A percentile compares a stretch with the other conserved stretches of the same genome.
Conservation (phyloP, 2,888 invertebrate genomes). For the Diachrysia chrysitis region DNA sequence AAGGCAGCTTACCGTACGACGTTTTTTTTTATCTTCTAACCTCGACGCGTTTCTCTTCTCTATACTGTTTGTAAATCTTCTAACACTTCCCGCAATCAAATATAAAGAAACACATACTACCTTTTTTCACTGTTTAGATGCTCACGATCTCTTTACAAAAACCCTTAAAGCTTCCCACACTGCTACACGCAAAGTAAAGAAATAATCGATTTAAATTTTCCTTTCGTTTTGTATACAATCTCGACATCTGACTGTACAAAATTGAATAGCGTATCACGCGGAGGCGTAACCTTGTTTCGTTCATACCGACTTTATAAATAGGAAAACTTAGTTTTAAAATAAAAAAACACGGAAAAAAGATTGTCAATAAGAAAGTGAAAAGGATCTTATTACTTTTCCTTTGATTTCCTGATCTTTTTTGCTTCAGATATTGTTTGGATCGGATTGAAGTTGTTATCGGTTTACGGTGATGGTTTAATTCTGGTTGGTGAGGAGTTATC, state of each 20-base stretch:
- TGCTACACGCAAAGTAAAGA: background rate
- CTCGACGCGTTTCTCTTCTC: too few species aligned
- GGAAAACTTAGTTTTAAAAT: constrained; percentile 7
- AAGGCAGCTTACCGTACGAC: too few species aligned
- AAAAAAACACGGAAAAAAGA: constrained; percentile 14
- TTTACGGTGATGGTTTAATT: background rate
- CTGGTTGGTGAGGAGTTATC: too few species aligned
- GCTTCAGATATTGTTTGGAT: background rate
- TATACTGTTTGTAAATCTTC: too few species aligned
- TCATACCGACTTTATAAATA: constrained; percentile 15
- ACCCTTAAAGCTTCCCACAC: background rate
- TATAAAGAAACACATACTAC: background rate
- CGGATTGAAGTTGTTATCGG: constrained; percentile 2
- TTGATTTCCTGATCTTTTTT: constrained; percentile 4
- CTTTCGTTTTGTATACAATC: background rate
- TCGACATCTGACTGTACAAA: constrained; percentile 44
- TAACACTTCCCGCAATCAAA: background rate
- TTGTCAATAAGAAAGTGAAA: background rate
- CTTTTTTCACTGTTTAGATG: background rate
- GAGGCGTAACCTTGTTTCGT: constrained; percentile 54
- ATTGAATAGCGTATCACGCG: constrained; percentile 38
- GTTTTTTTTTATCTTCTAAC: too few species aligned
- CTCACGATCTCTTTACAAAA: background rate
- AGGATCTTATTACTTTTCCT: background rate
- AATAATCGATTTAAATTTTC: background rate